A percentile compares a stretch with the other conserved stretches of the same genome.
These are phyloP conservation scores for Zapornia atra DNA, from an alignment of 2,113 vertebrate species.

Conservation along the genomic window DNA sequence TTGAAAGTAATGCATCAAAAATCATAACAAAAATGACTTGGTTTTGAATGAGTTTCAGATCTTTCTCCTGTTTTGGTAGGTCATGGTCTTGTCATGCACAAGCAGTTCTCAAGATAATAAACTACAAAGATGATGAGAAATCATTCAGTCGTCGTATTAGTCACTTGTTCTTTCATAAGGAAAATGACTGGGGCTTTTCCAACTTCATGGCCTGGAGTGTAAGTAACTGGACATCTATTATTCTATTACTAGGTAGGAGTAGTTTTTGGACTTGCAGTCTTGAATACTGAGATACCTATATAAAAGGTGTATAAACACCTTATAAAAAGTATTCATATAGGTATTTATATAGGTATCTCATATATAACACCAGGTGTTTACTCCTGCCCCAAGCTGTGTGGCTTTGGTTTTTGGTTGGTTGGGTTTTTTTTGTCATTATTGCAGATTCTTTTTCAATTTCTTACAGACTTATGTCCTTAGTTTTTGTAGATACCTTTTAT, in stretches of 20 bases:
- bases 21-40: not conserved
- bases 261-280: not conserved
- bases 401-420: too few relatives aligned
- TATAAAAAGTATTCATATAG: too few relatives aligned
- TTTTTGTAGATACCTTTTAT: not conserved
- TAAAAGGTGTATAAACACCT: too few relatives aligned
- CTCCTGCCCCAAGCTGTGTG: too few relatives aligned
- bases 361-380: too few relatives aligned
- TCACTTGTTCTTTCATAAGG: conserved; percentile 99
- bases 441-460: not conserved
- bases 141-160: conserved; percentile 98
- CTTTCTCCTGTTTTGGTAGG: conserved; percentile 75
- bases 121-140: conserved; percentile 98
- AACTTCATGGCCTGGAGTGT: conserved; percentile 99
- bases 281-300: too few relatives aligned
- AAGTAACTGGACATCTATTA: conserved; percentile 70
- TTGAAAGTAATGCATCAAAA: not conserved
- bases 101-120: conserved; percentile 98
- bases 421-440: not conserved
- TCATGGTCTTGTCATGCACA: conserved; percentile 99
- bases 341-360: too few relatives aligned
- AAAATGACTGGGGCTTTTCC: conserved; percentile 99
- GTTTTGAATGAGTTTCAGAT: not conserved
- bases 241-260: not conserved
- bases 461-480: not conserved